phyloP scores from a whole-genome alignment of 2,113 vertebrate genomes.

The Clarias batrachus region DNA sequence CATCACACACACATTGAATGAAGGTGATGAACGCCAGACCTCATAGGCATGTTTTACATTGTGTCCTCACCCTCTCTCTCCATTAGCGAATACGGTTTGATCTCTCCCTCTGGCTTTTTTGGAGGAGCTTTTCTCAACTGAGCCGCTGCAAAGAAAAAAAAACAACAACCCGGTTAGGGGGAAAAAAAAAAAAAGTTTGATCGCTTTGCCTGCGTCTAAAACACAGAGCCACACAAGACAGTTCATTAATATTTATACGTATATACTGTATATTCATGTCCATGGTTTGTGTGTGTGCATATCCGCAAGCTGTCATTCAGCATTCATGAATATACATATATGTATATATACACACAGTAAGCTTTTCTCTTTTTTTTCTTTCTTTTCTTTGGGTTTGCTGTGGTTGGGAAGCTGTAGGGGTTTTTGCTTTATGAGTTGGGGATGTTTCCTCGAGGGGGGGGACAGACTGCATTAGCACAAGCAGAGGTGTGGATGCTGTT shows the following conservation, averaged over 20 bases:
- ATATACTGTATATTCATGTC: conserved; percentile 15
- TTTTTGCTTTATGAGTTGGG: conserved; percentile 37
- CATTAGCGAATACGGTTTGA: conserved; percentile 86
- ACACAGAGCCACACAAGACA: neutral
- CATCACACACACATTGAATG: neutral
- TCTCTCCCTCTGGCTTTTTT: conserved; percentile 83
- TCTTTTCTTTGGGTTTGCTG: neutral
- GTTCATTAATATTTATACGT: conserved; percentile 2
- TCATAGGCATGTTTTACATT: neutral
- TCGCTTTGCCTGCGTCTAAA: neutral
- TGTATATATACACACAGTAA: neutral
- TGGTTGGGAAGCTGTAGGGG: conserved; percentile 12
- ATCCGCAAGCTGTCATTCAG: neutral
- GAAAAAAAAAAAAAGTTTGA: neutral
- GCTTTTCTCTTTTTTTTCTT: neutral
- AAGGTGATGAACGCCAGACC: neutral
- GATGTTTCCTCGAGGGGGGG: neutral
- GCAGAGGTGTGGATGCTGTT: conserved; percentile 21
- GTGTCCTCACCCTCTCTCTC: conserved; percentile 83
- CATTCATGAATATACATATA: conserved; percentile 11
- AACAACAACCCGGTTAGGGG: conserved; percentile 12
- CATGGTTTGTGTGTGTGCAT: neutral
- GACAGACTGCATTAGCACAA: conserved; percentile 4
- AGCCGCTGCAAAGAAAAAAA: conserved; percentile 57
- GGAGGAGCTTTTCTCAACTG: conserved; percentile 75